Evolutionary conservation across 2,888 invertebrate genomes (phyloP), one percentile per base, ranked within the genome.

Genomic region (Drosophila bunnanda): DNA sequence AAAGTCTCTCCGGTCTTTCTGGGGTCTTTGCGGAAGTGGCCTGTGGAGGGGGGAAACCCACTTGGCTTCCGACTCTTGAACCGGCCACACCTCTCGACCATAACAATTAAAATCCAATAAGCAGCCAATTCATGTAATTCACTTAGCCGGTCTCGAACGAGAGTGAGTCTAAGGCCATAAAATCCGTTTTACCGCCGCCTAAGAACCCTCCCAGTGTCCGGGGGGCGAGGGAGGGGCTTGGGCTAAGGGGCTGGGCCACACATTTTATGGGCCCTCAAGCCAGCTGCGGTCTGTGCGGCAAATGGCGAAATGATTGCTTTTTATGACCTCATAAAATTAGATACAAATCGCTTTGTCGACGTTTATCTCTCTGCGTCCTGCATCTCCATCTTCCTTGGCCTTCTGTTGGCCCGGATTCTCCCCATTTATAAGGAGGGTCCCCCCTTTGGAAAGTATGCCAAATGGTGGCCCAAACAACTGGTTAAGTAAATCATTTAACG

Each of bases 251-350:
- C 78, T 71, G 82, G 71, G 81, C 82, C 67, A 48, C 75, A 68
- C 48, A 55, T 55, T 60, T 60, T 61, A 53, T 68, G 53, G 58
- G 67, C 67, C 20, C 43, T 58, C 38, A 61, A 56, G 80, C 78
- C 81, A 83, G 79, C 86, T 83, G 83, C 57, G 86, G 86, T 83
- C 78, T 77, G 69, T 84, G 85, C 77, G 81, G 88, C 80, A 71
- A 90, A 90, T 90, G 89, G 89, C 84, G 77, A 89, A 91, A 91
- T 89, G 85, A 89, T 90, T 91, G 87, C 88, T 84, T 90, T 90
- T 90, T 91, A 90, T 90, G 90, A 90, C 88, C 90, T 90, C 90
- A 90, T 91, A 91, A 91, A 91, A 90, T 90, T 91, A 90, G 89
- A 89, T 89, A 89, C 87, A 90, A 90, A 90, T 91, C 90, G 90